Conservation (phyloP, 2,888 invertebrate species). For the Monochamus alternatus region DNA sequence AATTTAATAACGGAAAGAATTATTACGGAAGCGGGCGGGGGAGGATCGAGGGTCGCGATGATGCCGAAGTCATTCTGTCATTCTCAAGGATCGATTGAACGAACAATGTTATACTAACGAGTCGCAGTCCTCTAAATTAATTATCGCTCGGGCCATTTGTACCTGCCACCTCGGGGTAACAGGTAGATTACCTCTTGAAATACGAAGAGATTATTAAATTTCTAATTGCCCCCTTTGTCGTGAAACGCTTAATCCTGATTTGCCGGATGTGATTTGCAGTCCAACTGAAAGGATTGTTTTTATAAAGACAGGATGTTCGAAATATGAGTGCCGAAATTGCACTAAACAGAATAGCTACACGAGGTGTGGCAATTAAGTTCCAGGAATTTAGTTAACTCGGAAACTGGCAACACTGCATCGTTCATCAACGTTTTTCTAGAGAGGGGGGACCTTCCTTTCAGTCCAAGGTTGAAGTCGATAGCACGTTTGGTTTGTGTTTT, state of each 20-base stretch:
- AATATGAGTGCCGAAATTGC: too few relatives aligned
- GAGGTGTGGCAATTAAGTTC: too few relatives aligned
- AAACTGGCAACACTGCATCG: too few relatives aligned
- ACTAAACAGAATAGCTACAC: too few relatives aligned
- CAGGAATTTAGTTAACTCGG: too few relatives aligned
- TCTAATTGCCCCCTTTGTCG: not conserved
- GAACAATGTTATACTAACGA: slow-evolving; percentile 17
- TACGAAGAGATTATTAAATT: not conserved
- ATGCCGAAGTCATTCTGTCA: slow-evolving; percentile 2
- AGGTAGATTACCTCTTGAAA: slow-evolving; percentile 1
- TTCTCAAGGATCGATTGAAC: slow-evolving; percentile 5
- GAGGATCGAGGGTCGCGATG: slow-evolving; percentile 11
- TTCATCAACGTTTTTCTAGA: too few relatives aligned
- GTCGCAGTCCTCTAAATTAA: slow-evolving; percentile 7
- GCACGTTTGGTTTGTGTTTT: too few relatives aligned
- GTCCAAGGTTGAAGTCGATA: too few relatives aligned
- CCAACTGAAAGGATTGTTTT: not conserved
- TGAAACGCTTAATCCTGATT: not conserved
- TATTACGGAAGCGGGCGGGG: slow-evolving; percentile 3
- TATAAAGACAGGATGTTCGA: too few relatives aligned
- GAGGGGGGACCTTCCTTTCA: too few relatives aligned
- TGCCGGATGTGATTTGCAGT: not conserved
- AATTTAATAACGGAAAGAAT: slow-evolving; percentile 24
- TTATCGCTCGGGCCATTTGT: not conserved
- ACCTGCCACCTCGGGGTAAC: not conserved